These are phyloP conservation scores for Melipona beecheii DNA, from an alignment of 2,888 invertebrate species.

Conservation along the genomic window DNA sequence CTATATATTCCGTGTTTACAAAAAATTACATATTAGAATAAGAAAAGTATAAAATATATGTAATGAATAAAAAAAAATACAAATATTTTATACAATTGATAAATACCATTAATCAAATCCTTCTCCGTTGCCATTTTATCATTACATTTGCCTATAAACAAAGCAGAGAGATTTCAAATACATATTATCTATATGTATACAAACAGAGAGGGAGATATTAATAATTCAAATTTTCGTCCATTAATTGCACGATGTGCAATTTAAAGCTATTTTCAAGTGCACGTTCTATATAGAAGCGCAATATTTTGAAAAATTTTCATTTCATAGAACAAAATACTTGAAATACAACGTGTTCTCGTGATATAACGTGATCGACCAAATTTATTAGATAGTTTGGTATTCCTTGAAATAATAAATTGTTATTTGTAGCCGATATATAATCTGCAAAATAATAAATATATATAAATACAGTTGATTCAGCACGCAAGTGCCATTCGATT, in stretches of 20 bases:
- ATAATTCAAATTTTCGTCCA: conserved; percentile 6
- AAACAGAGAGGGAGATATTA: not conserved
- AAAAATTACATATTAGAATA: not conserved
- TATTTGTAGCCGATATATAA: not conserved
- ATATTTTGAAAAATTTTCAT: not conserved
- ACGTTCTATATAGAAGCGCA: not conserved
- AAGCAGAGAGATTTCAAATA: not conserved
- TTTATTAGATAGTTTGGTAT: not conserved
- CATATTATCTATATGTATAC: not conserved
- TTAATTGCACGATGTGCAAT: not conserved
- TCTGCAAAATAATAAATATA: not conserved
- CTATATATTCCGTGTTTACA: not conserved
- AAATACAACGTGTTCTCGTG: not conserved
- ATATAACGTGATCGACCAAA: not conserved
- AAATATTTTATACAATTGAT: conserved; percentile 7
- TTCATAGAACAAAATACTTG: not conserved
- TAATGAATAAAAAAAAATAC: not conserved
- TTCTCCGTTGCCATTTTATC: conserved; percentile 74
- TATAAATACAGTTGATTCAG: not conserved
- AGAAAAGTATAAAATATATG: not conserved
- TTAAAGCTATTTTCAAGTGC: conserved; percentile 16
- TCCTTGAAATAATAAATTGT: not conserved
- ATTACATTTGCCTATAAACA: not conserved
- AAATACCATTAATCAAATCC: conserved; percentile 78
- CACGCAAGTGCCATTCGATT: no score